Evolutionary conservation across 2,113 vertebrate genomes (phyloP), one percentile per base, ranked within the genome.

Genomic region (Cricetomys ansorgei): DNA sequence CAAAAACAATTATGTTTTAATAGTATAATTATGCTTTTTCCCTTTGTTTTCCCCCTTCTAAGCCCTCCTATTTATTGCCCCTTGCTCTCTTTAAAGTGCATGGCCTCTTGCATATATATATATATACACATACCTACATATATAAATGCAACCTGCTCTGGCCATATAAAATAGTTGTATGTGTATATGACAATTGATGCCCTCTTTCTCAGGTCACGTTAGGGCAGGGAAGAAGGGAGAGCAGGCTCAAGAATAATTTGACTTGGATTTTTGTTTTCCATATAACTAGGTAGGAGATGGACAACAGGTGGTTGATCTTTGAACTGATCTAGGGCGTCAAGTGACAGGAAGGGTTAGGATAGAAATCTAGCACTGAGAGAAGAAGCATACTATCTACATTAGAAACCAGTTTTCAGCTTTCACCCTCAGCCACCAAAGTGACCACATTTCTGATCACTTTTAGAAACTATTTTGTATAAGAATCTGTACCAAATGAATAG

Each of bases 391-490:
- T 34, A 53, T 9, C 3, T 29, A 13, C 10, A 50, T 5, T 77
- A 72, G 83, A 4, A 93, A 19, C 27, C 31, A 25, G 23, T 70
- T 37, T 13, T 37, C 12, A 31, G 0, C 45, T 11, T 64, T 87
- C 25, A 70, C 1, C 72, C 19, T 72, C 0, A 81, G 48, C 55
- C 21, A 67, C 53, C 21, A 84, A 37, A 84, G 50, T 15, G 19
- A 69, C 7, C 40, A 17, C 25, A 1, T 79, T 67, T 11, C 15
- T 50, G 27, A 91, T 53, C 29, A 75, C 7, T 19, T 70, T 48
- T 76, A 95, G 19, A 91, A 65, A 92, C 12, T 87, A 34, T 80
- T 94, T 76, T 96, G 19, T 11, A 43, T 70, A 59, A 75, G 45
- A 40, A 53, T 69, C 37, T 75, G n/a, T 53, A 83, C 76, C 34